Evolutionary conservation across 2,797 vertebrate genomes (phyloP).

Genomic region (Gobionotothen gibberifrons): DNA sequence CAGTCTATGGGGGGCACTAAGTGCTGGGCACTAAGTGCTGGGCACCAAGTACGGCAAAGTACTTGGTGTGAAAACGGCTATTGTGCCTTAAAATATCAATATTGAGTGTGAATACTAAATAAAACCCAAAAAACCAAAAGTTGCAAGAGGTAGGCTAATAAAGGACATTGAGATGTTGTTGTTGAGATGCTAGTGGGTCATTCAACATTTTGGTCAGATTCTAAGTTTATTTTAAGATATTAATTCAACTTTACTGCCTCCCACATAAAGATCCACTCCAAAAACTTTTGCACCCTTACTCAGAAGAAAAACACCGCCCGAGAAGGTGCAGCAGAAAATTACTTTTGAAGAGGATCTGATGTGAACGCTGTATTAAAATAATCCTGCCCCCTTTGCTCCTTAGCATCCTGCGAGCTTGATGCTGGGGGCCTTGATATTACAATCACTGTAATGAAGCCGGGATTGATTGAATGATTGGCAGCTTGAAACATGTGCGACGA

Average conservation of each 20-base stretch:
- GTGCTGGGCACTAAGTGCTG: too few species aligned
- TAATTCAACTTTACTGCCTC: neutral
- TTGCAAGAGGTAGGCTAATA: neutral
- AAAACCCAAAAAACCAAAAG: neutral
- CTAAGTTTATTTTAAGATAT: neutral
- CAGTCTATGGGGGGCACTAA: too few species aligned
- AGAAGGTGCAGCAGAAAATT: constrained; percentile 59
- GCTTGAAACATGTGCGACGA: constrained; percentile 74
- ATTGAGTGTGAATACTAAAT: neutral
- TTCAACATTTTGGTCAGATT: neutral
- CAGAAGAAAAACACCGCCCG: constrained; percentile 41
- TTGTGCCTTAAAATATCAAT: too few species aligned
- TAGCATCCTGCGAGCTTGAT: constrained; percentile 55
- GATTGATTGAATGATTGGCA: constrained; percentile 86
- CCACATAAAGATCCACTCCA: neutral
- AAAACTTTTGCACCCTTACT: constrained; percentile 29
- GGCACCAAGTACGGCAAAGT: too few species aligned
- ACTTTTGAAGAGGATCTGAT: constrained; percentile 79
- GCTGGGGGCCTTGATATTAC: constrained; percentile 74
- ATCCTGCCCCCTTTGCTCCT: constrained; percentile 65
- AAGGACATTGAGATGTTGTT: neutral
- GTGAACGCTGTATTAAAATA: constrained; percentile 77
- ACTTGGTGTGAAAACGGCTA: too few species aligned
- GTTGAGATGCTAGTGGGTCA: neutral
- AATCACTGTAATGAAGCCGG: constrained; percentile 82